phyloP scores from a whole-genome alignment of 2,888 invertebrate genomes.

The Caenorhabditis drosophilae region DNA sequence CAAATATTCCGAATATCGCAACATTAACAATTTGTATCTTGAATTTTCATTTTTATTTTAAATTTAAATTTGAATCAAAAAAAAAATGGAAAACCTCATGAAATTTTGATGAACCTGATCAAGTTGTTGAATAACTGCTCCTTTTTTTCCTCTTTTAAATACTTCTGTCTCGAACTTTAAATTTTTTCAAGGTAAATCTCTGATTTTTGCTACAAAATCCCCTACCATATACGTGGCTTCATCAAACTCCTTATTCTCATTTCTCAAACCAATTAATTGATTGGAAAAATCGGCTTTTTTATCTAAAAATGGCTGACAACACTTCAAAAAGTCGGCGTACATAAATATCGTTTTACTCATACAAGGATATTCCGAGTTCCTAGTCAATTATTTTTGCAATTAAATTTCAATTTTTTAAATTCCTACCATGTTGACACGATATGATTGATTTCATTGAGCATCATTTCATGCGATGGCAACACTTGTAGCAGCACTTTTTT shows the following conservation, averaged over 20 bases:
- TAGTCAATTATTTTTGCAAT: no score
- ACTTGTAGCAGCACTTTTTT: slow-evolving; percentile 37
- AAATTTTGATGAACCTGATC: slow-evolving; percentile 61
- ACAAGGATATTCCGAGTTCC: slow-evolving; percentile 55
- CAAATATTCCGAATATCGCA: slow-evolving; percentile 48
- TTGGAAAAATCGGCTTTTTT: slow-evolving; percentile 52
- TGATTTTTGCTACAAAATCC: neutral
- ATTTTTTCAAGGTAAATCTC: neutral
- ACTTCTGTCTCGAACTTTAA: slow-evolving; percentile 54
- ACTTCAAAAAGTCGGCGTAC: slow-evolving; percentile 60
- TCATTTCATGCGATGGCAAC: slow-evolving; percentile 33
- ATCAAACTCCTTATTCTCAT: slow-evolving; percentile 64
- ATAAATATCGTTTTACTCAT: slow-evolving; percentile 44
- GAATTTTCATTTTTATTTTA: no score
- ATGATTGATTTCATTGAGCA: slow-evolving; percentile 35
- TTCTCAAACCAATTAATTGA: slow-evolving; percentile 46
- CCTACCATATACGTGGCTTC: slow-evolving; percentile 51
- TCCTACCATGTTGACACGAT: slow-evolving; percentile 28
- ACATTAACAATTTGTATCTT: slow-evolving; percentile 64
- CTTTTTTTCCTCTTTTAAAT: slow-evolving; percentile 48
- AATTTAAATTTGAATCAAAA: no score
- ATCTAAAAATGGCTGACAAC: slow-evolving; percentile 52
- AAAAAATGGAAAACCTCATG: no score
- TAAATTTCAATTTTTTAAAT: neutral
- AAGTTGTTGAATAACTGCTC: slow-evolving; percentile 54